phyloP scores from a whole-genome alignment of 2,113 vertebrate genomes.

The Kryptolebias marmoratus region DNA sequence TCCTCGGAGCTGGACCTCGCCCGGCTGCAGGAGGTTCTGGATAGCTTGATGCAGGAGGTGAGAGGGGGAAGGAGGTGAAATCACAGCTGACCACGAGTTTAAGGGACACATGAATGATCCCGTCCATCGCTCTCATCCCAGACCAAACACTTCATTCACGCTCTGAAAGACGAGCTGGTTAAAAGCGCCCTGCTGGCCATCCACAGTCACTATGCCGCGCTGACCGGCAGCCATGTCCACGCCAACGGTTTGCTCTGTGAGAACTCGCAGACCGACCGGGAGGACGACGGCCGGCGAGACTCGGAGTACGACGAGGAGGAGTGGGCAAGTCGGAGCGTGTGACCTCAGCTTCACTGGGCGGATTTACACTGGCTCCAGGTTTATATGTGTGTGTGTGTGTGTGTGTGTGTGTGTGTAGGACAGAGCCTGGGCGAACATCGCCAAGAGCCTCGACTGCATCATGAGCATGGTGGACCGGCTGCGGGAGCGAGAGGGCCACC shows the following conservation, averaged over 20 bases:
- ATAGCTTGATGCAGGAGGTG: constrained; percentile 46
- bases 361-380: neutral
- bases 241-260: constrained; percentile 52
- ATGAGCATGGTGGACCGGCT: constrained; percentile 87
- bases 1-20: constrained; percentile 23
- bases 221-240: constrained; percentile 72
- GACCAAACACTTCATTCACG: constrained; percentile 88
- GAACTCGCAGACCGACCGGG: constrained; percentile 45
- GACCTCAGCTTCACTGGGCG: rapidly evolving
- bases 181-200: constrained; percentile 85
- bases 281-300: constrained; percentile 78
- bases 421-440: constrained; percentile 86
- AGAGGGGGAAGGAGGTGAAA: neutral
- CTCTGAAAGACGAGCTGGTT: constrained; percentile 91
- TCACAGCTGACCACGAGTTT: constrained; percentile 51
- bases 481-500: constrained; percentile 71
- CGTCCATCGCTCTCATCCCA: constrained; percentile 43
- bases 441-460: constrained; percentile 88
- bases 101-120: neutral
- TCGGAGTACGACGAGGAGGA: constrained; percentile 87
- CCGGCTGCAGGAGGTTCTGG: constrained; percentile 48
- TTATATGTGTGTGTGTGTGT: constrained; percentile 24
- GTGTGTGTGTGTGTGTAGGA: constrained; percentile 61
- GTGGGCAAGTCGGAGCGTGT: constrained; percentile 83
- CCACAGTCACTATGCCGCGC: constrained; percentile 77